A percentile compares a stretch with the other conserved stretches of the same genome.
Conservation (phyloP, 1,140 invertebrate species). For the Aphelenchoides fujianensis region DNA sequence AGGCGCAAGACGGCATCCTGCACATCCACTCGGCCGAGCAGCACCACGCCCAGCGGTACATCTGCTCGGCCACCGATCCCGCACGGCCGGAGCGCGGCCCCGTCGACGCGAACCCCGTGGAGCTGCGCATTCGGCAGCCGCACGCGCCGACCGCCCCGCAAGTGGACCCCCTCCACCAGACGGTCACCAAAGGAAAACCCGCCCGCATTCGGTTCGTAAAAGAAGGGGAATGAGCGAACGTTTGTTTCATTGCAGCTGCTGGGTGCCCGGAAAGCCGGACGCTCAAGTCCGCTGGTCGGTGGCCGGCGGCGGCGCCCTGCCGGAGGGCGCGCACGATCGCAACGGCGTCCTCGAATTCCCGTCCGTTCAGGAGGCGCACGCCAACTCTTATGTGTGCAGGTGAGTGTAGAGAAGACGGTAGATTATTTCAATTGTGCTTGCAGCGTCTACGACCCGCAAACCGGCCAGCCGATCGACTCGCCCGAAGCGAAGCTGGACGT, state of each 20-base stretch:
- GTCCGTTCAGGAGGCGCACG: constrained; percentile 45
- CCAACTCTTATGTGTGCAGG: constrained; percentile 16
- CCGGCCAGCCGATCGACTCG: constrained; percentile 47
- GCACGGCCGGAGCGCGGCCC: constrained; percentile 29
- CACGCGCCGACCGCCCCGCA: constrained; percentile 31
- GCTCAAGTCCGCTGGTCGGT: constrained; percentile 49
- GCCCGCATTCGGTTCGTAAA: constrained; percentile 23
- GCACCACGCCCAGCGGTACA: constrained; percentile 44
- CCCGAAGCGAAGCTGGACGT: constrained; percentile 50
- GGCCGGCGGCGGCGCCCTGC: constrained; percentile 33
- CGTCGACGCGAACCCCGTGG: constrained; percentile 45
- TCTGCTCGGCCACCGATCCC: constrained; percentile 58
- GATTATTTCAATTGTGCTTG: constrained; percentile 49
- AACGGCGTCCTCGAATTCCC: constrained; percentile 49
- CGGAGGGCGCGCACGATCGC: constrained; percentile 49
- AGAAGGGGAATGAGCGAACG: no score
- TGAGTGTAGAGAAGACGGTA: no score
- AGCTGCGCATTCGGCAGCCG: constrained; percentile 34
- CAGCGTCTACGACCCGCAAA: constrained; percentile 48
- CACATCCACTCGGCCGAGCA: constrained; percentile 39
- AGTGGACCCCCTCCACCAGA: constrained; percentile 52
- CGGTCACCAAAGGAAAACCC: constrained; percentile 44
- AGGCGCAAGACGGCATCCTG: constrained; percentile 28
- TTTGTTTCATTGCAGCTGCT: constrained; percentile 56
- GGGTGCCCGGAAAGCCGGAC: constrained; percentile 57